Conservation (phyloP, 2,888 invertebrate genomes). For the Scrobipalpa costella region DNA sequence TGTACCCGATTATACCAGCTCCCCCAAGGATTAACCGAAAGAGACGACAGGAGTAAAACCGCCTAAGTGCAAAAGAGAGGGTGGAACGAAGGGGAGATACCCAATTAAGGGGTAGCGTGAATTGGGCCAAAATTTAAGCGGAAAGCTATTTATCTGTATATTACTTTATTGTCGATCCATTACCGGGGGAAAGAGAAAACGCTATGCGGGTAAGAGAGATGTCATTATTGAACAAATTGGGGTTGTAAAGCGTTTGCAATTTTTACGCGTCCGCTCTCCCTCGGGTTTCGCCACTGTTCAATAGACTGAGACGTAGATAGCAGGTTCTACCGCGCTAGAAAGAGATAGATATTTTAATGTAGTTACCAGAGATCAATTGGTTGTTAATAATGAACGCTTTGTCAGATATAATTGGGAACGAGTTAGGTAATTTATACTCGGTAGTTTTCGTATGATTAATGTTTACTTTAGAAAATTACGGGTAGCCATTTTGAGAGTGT, state of each 20-base stretch:
- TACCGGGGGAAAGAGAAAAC: constrained; percentile 62
- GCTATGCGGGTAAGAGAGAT: constrained; percentile 40
- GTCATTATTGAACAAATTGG: constrained; percentile 53
- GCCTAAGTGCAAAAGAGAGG: constrained; percentile 47
- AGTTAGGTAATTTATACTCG: constrained; percentile 50
- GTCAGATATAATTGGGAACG: constrained; percentile 59
- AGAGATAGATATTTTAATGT: constrained; percentile 45
- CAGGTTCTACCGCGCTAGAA: constrained; percentile 33
- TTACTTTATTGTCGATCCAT: constrained; percentile 80
- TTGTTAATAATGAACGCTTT: constrained; percentile 58
- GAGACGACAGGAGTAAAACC: constrained; percentile 38
- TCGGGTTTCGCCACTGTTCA: constrained; percentile 33
- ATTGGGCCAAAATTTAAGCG: constrained; percentile 78
- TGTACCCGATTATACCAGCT: constrained; percentile 72
- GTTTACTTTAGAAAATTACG: constrained; percentile 57
- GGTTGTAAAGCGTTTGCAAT: constrained; percentile 57
- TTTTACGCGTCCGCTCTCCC: constrained; percentile 45
- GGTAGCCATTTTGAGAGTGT: constrained; percentile 48
- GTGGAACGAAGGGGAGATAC: constrained; percentile 61
- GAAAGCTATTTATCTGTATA: constrained; percentile 76
- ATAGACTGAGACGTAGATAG: constrained; percentile 31
- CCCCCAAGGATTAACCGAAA: constrained; percentile 62
- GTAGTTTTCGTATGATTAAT: constrained; percentile 56
- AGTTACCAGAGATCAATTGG: constrained; percentile 59
- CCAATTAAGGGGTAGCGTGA: constrained; percentile 76